Base-by-base conservation (phyloP, 2,113 vertebrate species). In the Labeo rohita region DNA sequence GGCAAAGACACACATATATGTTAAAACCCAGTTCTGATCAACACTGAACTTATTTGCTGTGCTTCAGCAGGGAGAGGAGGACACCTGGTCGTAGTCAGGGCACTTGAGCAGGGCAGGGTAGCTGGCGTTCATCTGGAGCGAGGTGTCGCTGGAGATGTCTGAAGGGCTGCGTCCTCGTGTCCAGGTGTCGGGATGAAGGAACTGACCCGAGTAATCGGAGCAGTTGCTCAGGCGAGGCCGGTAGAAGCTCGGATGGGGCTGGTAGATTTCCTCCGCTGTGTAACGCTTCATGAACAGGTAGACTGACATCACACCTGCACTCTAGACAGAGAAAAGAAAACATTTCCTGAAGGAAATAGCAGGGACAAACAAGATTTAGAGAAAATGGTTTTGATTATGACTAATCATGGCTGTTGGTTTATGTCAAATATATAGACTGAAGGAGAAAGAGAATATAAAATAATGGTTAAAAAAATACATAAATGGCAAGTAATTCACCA, bases 261-360 rank as follows among this genome's bases (percentile, higher is more conserved):
- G 91, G 92, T 97, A 98, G 83, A 96, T 94, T 83, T 97, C 96
- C 91, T 97, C 96, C 0, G 96, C 96, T 0, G 96, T 96, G 93
- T 98, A 97, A 15, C 96, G 92, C 92, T 98, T 98, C 96, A 97
- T 98, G 93, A 98, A 98, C 87, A 98, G 94, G 92, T 97, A 97
- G 54, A 98, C 96, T 0, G 96, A 97, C 96, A 98, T 97, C 88
- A 97, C 97, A 3, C 97, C 97, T 0, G 97, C 97, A 0, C 96
- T 95, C 97, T 98, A 92, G 78, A 86, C 11, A 59, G 34, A 70
- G 8, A 73, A 18, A 84, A 16, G 47, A 18, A 72, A 8, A 59
- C 76, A 63, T 34, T 18, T 3, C 39, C 21, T 45, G 65, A 83
- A 49, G 13, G 3, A 34, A 47, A 47, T 2, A 47, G 6, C 21